Base-by-base conservation (phyloP, 2,113 vertebrate genomes). In the Pyxicephalus adspersus region DNA sequence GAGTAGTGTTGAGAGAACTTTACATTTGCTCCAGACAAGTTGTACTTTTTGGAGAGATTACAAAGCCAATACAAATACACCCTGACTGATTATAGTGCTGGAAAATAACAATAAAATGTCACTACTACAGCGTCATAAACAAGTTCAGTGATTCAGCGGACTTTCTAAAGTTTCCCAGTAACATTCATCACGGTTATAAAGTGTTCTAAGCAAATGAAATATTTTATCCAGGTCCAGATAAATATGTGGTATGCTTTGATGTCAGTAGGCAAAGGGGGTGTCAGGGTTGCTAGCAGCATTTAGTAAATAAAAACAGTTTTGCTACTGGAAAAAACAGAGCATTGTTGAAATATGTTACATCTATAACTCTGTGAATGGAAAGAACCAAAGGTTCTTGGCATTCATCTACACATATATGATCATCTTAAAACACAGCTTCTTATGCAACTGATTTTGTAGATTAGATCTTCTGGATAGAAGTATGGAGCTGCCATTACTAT, bases 71-170 rank as follows among this genome's bases (percentile, higher is more conserved):
- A 64, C 31, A 76, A 31, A 64, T 26, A 31, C 25, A 50, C 72
- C 61, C 31, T 18, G 19, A 57, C 25, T 31, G 52, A 60, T 75
- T 45, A 8, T 60, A 75, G 20, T 29, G 61, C 74, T 64, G 60
- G 74, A 64, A 76, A 76, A 75, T 45, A 50, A 75, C 55, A 58
- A 50, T 26, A 38, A 74, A 73, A 75, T 45, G 16, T 61, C 23
- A 61, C 22, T 61, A 61, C 34, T 75, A 50, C 72, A 61, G 17
- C 28, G 15, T 61, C 31, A 75, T 63, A 31, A 34, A 74, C 19
- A 45, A 22, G 38, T 17, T 45, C 2, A 55, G 4, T 31, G 52
- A 73, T 17, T 55, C 70, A 73, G 38, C 8, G 2, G 9, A n/a
- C 25, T 52, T 52, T 52, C 52, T 73, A 73, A 73, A 31, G 26